These are phyloP conservation scores for Gracilinanus agilis DNA, from an alignment of 2,113 vertebrate species.

Conservation along the genomic window DNA sequence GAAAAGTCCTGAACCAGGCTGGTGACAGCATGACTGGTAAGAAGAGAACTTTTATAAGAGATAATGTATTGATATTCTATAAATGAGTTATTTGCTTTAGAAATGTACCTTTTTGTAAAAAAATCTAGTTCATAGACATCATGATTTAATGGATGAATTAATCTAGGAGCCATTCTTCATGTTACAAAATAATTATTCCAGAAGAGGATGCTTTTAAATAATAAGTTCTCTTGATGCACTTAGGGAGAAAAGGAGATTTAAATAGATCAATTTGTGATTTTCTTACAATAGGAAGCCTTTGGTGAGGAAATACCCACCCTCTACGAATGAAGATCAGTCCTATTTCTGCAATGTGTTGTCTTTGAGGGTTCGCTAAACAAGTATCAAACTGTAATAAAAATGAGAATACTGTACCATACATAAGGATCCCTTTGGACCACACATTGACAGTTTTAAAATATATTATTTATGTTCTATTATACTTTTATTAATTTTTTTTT, in stretches of 20 bases:
- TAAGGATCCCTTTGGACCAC: not conserved
- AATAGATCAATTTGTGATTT: not conserved
- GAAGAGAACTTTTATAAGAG: not conserved
- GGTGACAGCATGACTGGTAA: not conserved
- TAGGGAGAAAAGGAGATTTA: not conserved
- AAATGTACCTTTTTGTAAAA: not conserved
- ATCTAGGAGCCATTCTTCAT: not conserved
- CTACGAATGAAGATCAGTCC: not conserved
- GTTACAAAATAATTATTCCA: not conserved
- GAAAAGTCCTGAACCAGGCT: not conserved
- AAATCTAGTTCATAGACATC: not conserved
- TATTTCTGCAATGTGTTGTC: not conserved
- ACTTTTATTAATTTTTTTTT: not conserved
- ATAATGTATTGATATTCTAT: not conserved
- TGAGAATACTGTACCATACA: not conserved
- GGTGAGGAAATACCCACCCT: not conserved
- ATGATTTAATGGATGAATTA: not conserved
- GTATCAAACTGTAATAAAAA: not conserved
- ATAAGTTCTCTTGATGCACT: not conserved
- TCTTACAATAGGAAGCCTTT: not conserved
- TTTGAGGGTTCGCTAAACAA: not conserved
- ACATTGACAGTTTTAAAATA: not conserved
- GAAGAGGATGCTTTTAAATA: not conserved
- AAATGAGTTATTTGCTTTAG: not conserved
- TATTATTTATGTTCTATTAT: not conserved